These are phyloP conservation scores for Trissolcus basalis DNA, from an alignment of 1,140 invertebrate species.

Conservation along the genomic window DNA sequence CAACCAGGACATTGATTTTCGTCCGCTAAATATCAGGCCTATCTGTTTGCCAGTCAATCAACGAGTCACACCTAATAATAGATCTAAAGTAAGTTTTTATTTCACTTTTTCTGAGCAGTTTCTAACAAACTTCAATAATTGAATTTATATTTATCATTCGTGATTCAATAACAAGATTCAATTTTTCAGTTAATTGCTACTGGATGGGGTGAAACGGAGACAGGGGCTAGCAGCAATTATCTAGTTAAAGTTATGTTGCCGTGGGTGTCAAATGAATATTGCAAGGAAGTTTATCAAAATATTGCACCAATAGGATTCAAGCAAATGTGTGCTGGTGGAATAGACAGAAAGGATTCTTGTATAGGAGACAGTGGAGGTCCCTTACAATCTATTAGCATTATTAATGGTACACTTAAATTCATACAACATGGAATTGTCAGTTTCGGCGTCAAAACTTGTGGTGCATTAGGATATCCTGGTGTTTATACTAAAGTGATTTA, in stretches of 20 bases:
- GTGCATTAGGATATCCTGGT: constrained; percentile 77
- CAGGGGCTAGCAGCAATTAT: constrained; percentile 68
- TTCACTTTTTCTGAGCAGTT: no score
- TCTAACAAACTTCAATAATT: constrained; percentile 14
- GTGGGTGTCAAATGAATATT: constrained; percentile 71
- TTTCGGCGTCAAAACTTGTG: constrained; percentile 75
- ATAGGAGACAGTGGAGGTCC: constrained; percentile 77
- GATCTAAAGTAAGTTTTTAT: no score
- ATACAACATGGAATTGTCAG: constrained; percentile 77
- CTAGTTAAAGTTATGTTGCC: constrained; percentile 77
- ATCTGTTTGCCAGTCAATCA: constrained; percentile 78
- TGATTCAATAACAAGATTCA: background rate
- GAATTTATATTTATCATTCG: constrained; percentile 57
- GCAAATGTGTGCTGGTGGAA: constrained; percentile 81
- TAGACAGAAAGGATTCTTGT: constrained; percentile 71
- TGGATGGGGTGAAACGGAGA: constrained; percentile 80
- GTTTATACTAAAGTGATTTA: constrained; percentile 80
- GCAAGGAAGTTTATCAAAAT: constrained; percentile 70
- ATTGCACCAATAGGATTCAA: constrained; percentile 68
- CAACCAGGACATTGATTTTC: constrained; percentile 73
- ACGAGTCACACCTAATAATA: no score
- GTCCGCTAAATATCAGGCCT: constrained; percentile 74
- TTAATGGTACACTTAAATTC: constrained; percentile 63
- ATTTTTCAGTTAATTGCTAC: constrained; percentile 71
- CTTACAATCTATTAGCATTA: constrained; percentile 63